Evolutionary conservation across 1,140 invertebrate species (phyloP), one percentile per base, ranked within the genome.

Genomic region (Prorops nasuta): DNA sequence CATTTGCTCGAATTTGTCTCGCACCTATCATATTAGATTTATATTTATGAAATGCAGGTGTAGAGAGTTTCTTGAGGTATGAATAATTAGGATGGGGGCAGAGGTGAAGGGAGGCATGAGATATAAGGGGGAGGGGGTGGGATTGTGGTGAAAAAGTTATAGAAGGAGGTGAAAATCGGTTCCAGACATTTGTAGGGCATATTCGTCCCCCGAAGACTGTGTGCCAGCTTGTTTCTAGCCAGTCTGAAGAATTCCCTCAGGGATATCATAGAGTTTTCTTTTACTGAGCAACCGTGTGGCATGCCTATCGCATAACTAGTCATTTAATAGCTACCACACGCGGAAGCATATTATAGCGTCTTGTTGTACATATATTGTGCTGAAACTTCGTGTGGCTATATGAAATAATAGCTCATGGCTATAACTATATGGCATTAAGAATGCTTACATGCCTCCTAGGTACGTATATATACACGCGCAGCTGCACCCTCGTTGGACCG

Each of bases 251-350:
- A 36, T 47, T 18, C 28, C 19, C 39, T 32, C 40, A 20, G 21
- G 44, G 16, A 42, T 38, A 44, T 21, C 10, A 28, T 39, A 16
- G 31, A 16, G 31, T 31, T 8, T n/a, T 15, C 12, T 20, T 24
- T 21, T n/a, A 28, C 12, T 6, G 12, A 28, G 6, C 6, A 6
- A 7, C 24, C 6, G 6, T 6, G 17, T 21, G 59, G 44, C 51
- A 54, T 55, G 46, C 54, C 50, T 63, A 53, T 56, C 49, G 50
- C 64, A 53, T 63, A 65, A 56, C 58, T 56, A 39, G 56, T 63
- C 60, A 52, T 63, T 63, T 63, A 65, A 65, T 65, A 65, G 61
- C 58, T 54, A 61, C 58, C 44, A 53, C 61, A 61, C 51, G 61
- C 63, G 63, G 58, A 65, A 65, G 58, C 36, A 48, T 54, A 59